These are phyloP conservation scores for Tiphia femorata DNA, from an alignment of 2,888 invertebrate genomes.

Conservation along the genomic window DNA sequence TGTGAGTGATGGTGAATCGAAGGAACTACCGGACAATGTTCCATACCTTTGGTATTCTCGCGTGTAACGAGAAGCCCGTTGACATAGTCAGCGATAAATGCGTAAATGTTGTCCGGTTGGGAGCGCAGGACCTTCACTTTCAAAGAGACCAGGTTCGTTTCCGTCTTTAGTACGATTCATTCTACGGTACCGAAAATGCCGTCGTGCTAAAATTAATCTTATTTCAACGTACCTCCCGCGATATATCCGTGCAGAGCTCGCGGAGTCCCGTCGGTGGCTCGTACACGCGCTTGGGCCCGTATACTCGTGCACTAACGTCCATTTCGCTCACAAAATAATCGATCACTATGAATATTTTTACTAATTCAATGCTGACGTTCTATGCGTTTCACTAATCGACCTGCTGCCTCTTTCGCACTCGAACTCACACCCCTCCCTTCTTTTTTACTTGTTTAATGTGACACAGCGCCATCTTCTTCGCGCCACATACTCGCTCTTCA, in stretches of 20 bases:
- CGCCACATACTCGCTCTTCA: no score
- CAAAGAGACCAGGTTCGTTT: slow-evolving; percentile 10
- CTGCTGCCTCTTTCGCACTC: no score
- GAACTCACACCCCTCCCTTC: no score
- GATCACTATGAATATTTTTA: no score
- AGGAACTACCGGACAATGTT: background rate
- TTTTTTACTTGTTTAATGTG: no score
- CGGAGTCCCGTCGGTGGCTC: slow-evolving; percentile 77
- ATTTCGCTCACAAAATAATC: no score
- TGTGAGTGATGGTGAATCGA: no score
- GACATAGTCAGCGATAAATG: slow-evolving; percentile 79
- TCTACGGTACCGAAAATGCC: no score
- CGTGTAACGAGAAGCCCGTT: slow-evolving; percentile 76
- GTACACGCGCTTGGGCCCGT: slow-evolving; percentile 70
- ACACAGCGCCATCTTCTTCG: no score
- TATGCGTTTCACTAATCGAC: no score
- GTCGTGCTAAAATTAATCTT: slow-evolving; percentile 12
- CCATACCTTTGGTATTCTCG: slow-evolving; percentile 70
- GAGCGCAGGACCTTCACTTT: slow-evolving; percentile 76
- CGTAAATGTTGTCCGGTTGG: slow-evolving; percentile 76
- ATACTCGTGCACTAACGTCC: slow-evolving; percentile 45
- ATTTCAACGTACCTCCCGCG: slow-evolving; percentile 72
- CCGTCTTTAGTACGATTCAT: no score
- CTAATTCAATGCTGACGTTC: no score
- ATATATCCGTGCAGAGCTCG: slow-evolving; percentile 80